Conservation (phyloP, 2,797 vertebrate species). For the Gallinago solitaria region DNA sequence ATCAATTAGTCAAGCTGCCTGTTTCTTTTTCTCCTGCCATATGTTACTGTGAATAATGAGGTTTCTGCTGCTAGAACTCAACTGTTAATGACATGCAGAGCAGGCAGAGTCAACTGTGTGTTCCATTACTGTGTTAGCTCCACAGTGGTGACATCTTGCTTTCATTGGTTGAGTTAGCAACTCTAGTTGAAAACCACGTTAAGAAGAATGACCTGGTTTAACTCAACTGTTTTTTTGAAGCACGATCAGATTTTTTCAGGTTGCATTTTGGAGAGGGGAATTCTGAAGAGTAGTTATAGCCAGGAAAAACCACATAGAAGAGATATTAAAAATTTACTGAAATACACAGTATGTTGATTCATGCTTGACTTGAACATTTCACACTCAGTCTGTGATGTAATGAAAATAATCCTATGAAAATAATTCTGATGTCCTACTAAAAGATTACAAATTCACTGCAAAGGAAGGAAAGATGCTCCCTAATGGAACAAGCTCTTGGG, state of each 20-base stretch:
- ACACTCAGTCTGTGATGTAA: background rate
- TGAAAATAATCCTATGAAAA: background rate
- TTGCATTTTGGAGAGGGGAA: background rate
- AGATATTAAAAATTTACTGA: background rate
- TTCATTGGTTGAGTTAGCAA: background rate
- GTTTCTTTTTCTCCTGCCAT: background rate
- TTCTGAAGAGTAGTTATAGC: background rate
- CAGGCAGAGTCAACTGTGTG: background rate
- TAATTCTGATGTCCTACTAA: background rate
- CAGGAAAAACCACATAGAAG: background rate
- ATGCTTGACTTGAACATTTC: background rate
- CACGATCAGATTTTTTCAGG: background rate
- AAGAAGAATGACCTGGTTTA: background rate
- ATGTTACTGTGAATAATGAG: background rate
- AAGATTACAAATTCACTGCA: background rate
- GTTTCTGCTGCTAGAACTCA: background rate
- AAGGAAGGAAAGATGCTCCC: background rate
- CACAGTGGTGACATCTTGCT: background rate
- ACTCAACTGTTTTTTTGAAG: background rate
- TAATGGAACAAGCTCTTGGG: background rate
- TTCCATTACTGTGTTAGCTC: background rate
- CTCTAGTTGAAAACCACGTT: background rate
- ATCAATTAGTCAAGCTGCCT: background rate
- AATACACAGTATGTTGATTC: background rate
- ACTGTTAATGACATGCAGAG: background rate